Evolutionary conservation across 2,888 invertebrate genomes (phyloP).

Genomic region (Penaeus monodon): DNA sequence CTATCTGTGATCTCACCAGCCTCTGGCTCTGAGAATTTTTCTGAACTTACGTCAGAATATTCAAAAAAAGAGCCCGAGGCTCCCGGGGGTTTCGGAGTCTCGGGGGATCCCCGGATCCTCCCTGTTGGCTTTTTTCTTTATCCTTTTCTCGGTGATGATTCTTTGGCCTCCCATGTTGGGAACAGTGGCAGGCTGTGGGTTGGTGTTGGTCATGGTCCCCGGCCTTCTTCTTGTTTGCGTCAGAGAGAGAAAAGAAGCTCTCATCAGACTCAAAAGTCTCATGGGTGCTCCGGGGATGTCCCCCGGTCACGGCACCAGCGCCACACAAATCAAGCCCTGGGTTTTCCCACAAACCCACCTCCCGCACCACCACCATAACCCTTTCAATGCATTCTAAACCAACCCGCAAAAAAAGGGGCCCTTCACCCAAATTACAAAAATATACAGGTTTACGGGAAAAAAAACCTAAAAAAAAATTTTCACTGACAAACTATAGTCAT

Average conservation of each 20-base stretch:
- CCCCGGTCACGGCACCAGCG: slow-evolving; percentile 61
- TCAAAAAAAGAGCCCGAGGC: slow-evolving; percentile 76
- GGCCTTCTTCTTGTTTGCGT: slow-evolving; percentile 55
- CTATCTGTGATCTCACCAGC: slow-evolving; percentile 85
- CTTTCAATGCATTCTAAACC: slow-evolving; percentile 26
- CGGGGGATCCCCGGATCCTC: slow-evolving; percentile 46
- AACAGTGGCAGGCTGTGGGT: slow-evolving; percentile 58
- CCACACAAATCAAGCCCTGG: slow-evolving; percentile 55
- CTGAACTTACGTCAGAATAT: slow-evolving; percentile 94
- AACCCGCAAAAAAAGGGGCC: slow-evolving; percentile 32
- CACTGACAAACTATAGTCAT: too few relatives aligned
- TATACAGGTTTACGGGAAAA: not conserved
- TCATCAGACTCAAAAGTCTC: slow-evolving; percentile 66
- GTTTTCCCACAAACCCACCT: slow-evolving; percentile 52
- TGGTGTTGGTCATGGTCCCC: slow-evolving; percentile 59
- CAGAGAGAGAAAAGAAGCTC: slow-evolving; percentile 66
- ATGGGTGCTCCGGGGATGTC: slow-evolving; percentile 65
- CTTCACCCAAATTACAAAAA: not conserved
- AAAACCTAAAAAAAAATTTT: not conserved
- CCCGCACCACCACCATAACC: slow-evolving; percentile 58
- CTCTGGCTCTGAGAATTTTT: slow-evolving; percentile 89
- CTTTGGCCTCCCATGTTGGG: slow-evolving; percentile 49
- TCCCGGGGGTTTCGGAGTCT: slow-evolving; percentile 37
- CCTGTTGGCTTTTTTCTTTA: slow-evolving; percentile 29
- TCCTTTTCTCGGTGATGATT: slow-evolving; percentile 29